Evolutionary conservation across 2,888 invertebrate species (phyloP).

Genomic region (Eristalis pertinax): DNA sequence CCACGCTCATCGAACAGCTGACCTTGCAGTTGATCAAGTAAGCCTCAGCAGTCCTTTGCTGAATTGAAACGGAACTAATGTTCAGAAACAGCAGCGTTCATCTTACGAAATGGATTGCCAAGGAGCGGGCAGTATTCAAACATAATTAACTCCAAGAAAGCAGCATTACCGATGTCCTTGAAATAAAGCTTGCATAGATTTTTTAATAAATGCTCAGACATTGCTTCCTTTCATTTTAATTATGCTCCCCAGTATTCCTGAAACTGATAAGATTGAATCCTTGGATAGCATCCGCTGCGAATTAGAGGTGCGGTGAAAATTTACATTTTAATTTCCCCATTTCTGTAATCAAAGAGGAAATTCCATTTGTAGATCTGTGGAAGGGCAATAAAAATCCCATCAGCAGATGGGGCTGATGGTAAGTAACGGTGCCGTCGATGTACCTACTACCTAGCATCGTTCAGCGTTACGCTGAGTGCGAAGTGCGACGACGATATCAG

Average conservation of each 20-base stretch:
- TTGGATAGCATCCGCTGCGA: slow-evolving; percentile 34
- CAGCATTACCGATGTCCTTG: background rate
- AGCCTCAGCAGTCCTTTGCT: too few relatives aligned
- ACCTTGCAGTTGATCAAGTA: too few relatives aligned
- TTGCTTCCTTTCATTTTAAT: slow-evolving; percentile 14
- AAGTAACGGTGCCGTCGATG: slow-evolving; percentile 25
- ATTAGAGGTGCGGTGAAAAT: slow-evolving; percentile 49
- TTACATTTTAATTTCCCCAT: slow-evolving; percentile 67
- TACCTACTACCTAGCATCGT: background rate
- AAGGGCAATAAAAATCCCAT: slow-evolving; percentile 61
- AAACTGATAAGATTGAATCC: slow-evolving; percentile 26
- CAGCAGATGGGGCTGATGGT: slow-evolving; percentile 29
- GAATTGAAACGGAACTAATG: too few relatives aligned
- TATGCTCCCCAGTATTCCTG: slow-evolving; percentile 6
- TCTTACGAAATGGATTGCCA: background rate
- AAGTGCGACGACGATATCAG: background rate
- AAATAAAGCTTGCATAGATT: background rate
- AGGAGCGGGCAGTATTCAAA: background rate
- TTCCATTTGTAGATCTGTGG: slow-evolving; percentile 49
- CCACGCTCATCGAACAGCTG: too few relatives aligned
- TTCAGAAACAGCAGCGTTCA: background rate
- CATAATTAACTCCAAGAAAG: background rate
- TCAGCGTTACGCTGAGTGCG: background rate
- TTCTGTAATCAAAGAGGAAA: slow-evolving; percentile 61
- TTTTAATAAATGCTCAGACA: background rate